These are phyloP conservation scores for Trachurus trachurus DNA, from an alignment of 2,797 vertebrate species.

Conservation along the genomic window DNA sequence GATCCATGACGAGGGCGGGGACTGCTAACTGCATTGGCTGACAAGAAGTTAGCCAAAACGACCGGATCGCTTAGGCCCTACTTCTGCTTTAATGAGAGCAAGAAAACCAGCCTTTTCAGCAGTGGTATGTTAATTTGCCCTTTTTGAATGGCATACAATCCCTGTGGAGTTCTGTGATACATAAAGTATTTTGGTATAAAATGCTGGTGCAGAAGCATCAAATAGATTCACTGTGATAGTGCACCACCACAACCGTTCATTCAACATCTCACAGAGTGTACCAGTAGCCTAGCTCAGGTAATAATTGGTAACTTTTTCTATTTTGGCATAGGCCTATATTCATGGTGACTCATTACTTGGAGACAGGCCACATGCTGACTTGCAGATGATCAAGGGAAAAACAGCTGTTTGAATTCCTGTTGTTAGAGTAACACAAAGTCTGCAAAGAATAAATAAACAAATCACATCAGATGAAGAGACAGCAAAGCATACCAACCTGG, in stretches of 20 bases:
- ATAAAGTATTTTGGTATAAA: constrained; percentile 43
- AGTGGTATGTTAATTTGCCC: constrained; percentile 59
- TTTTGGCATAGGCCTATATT: constrained; percentile 13
- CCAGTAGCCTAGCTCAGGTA: neutral
- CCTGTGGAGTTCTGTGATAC: constrained; percentile 40
- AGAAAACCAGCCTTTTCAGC: constrained; percentile 31
- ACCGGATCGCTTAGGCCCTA: too few relatives aligned
- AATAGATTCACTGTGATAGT: constrained; percentile 29
- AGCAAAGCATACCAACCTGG: constrained; percentile 1
- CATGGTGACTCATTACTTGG: constrained; percentile 38
- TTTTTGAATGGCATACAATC: constrained; percentile 58
- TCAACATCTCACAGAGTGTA: constrained; percentile 4
- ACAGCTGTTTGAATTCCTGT: constrained; percentile 16
- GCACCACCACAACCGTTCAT: constrained; percentile 1
- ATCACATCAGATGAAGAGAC: constrained; percentile 7
- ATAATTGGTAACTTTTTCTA: constrained; percentile 16
- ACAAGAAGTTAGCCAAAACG: too few relatives aligned
- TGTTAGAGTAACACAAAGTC: constrained; percentile 22
- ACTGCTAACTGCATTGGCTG: too few relatives aligned
- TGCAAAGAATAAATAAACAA: constrained; percentile 8
- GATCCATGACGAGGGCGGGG: too few relatives aligned
- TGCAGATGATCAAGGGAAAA: constrained; percentile 8
- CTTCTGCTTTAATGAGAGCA: too few relatives aligned
- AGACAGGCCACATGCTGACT: constrained; percentile 30
- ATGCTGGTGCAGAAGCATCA: constrained; percentile 45